Evolutionary conservation across 2,113 vertebrate species (phyloP).

Genomic region (Poeciliopsis occidentalis): DNA sequence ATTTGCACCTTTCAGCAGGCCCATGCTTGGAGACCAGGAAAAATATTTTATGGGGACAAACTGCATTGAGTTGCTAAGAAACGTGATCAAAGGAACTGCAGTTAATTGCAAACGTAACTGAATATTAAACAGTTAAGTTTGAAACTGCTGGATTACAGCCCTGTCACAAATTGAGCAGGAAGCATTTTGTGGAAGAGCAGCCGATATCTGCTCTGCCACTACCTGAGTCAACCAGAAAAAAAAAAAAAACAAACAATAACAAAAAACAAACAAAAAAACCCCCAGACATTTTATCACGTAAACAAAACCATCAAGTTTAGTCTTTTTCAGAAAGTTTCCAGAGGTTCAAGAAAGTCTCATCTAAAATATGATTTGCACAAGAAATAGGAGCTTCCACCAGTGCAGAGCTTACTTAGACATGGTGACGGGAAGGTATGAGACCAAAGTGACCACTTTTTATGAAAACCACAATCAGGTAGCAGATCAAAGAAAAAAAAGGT

Average conservation of each 20-base stretch:
- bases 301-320: not conserved
- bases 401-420: not conserved
- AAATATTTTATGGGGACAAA: not conserved
- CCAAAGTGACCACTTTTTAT: not conserved
- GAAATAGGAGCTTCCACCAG: not conserved
- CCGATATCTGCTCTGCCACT: not conserved
- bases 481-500: not conserved
- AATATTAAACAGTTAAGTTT: not conserved
- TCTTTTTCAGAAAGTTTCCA: not conserved
- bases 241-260: no score
- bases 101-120: not conserved
- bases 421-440: not conserved
- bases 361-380: not conserved
- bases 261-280: no score
- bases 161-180: not conserved
- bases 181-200: not conserved
- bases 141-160: no score
- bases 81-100: not conserved
- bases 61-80: not conserved
- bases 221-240: no score
- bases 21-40: not conserved
- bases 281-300: no score
- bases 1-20: conserved; percentile 26
- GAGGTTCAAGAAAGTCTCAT: not conserved
- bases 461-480: not conserved